A percentile compares a stretch with the other conserved stretches of the same genome.
phyloP scores from a whole-genome alignment of 2,113 vertebrate species.

The Sorex fumeus region DNA sequence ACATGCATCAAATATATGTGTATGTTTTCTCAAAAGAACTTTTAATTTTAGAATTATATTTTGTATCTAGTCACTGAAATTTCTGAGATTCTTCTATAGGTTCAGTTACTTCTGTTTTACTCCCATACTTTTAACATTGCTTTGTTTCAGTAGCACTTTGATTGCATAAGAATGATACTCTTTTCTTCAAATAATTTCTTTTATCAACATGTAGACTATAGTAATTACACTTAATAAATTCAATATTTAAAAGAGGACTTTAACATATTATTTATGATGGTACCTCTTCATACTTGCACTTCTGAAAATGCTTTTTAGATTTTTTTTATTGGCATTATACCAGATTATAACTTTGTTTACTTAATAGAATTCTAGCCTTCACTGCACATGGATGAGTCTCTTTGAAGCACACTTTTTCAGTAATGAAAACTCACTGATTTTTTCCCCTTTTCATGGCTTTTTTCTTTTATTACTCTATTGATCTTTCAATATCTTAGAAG shows the following conservation, averaged over 20 bases:
- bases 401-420: conserved; percentile 73
- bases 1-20: conserved; percentile 33
- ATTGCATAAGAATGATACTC: conserved; percentile 44
- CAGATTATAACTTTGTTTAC: conserved; percentile 79
- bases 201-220: conserved; percentile 62
- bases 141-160: conserved; percentile 48
- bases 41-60: conserved; percentile 54
- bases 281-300: neutral
- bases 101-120: neutral
- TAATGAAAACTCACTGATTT: conserved; percentile 80
- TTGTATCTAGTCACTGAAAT: conserved; percentile 1
- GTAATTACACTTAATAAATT: conserved; percentile 67
- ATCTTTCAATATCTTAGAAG: conserved; percentile 75
- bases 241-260: conserved; percentile 47
- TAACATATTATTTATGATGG: conserved; percentile 1
- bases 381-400: conserved; percentile 75
- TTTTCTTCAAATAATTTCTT: conserved; percentile 63
- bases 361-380: conserved; percentile 82
- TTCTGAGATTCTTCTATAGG: neutral
- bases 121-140: conserved; percentile 1
- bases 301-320: conserved; percentile 63
- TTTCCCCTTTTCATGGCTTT: conserved; percentile 61
- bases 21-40: conserved; percentile 1
- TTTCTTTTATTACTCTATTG: conserved; percentile 82
- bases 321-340: conserved; percentile 67